Conservation (phyloP, 2,797 vertebrate species). For the Sebastes miniatus region DNA sequence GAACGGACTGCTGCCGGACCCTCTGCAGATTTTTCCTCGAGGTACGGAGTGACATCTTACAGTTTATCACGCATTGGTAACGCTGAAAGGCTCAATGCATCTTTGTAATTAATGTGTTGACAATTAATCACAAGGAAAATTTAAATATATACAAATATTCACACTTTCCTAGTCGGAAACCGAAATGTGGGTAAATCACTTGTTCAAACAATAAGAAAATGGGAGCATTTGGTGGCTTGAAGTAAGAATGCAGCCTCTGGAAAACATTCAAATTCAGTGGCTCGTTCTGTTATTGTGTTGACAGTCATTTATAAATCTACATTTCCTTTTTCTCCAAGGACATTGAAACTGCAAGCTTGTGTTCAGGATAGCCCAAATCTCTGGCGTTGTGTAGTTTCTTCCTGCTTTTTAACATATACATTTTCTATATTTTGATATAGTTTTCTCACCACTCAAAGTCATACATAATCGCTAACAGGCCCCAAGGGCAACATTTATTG, state of each 20-base stretch:
- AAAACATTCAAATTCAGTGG: slow-evolving; percentile 45
- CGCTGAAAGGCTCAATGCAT: neutral
- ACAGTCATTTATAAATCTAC: slow-evolving; percentile 36
- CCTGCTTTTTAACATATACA: neutral
- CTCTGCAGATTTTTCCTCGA: slow-evolving; percentile 98
- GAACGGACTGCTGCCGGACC: slow-evolving; percentile 93
- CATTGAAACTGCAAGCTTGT: slow-evolving; percentile 16
- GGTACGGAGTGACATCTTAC: slow-evolving; percentile 78
- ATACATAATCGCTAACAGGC: slow-evolving; percentile 29
- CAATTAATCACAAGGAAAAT: slow-evolving; percentile 10
- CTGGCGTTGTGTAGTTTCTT: slow-evolving; percentile 7
- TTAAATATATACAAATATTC: slow-evolving; percentile 10
- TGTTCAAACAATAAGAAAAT: neutral
- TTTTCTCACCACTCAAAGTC: slow-evolving; percentile 43
- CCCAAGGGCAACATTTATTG: slow-evolving; percentile 30
- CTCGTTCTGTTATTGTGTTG: slow-evolving; percentile 37
- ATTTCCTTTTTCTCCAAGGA: slow-evolving; percentile 46
- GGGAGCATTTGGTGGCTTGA: neutral
- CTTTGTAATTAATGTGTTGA: slow-evolving; percentile 13
- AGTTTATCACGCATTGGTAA: slow-evolving; percentile 5
- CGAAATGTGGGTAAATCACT: neutral
- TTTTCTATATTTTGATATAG: slow-evolving; percentile 10
- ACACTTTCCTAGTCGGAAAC: neutral
- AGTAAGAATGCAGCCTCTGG: slow-evolving; percentile 30
- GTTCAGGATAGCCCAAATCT: slow-evolving; percentile 12